These are phyloP conservation scores for Chouioia cunea DNA, from an alignment of 2,888 invertebrate species.

Conservation along the genomic window DNA sequence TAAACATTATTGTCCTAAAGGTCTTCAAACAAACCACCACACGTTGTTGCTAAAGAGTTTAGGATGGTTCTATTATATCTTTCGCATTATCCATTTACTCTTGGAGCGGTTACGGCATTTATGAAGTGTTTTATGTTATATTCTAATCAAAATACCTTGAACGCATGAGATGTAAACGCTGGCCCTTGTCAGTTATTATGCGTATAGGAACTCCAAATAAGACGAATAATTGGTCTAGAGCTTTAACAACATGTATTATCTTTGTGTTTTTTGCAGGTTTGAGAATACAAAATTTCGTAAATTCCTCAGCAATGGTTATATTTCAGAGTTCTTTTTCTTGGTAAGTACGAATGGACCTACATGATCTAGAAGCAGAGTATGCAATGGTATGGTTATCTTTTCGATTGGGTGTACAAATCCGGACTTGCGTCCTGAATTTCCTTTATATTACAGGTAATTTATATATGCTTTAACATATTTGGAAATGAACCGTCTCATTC, in stretches of 20 bases:
- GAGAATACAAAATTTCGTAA: slow-evolving; percentile 61
- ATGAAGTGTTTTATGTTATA: slow-evolving; percentile 55
- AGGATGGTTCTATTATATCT: slow-evolving; percentile 57
- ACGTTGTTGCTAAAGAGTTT: slow-evolving; percentile 51
- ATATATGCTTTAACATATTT: slow-evolving; percentile 65
- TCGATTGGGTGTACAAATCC: slow-evolving; percentile 64
- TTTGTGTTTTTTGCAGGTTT: slow-evolving; percentile 57
- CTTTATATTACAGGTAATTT: slow-evolving; percentile 62
- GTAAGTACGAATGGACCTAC: slow-evolving; percentile 64
- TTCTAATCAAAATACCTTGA: slow-evolving; percentile 57
- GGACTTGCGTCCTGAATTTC: slow-evolving; percentile 51
- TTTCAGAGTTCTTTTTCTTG: slow-evolving; percentile 56
- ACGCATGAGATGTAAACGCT: slow-evolving; percentile 60
- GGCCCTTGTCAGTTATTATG: slow-evolving; percentile 64
- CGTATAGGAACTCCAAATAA: slow-evolving; percentile 56
- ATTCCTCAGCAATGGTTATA: slow-evolving; percentile 61
- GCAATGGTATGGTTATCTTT: slow-evolving; percentile 63
- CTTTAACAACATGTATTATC: slow-evolving; percentile 53
- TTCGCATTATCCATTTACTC: slow-evolving; percentile 62
- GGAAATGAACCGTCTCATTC: slow-evolving; percentile 61
- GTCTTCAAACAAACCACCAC: slow-evolving; percentile 47
- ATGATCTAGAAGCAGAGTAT: slow-evolving; percentile 66
- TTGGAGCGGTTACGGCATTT: slow-evolving; percentile 57
- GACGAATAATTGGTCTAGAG: slow-evolving; percentile 54
- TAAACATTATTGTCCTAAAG: slow-evolving; percentile 54